Base-by-base conservation (phyloP, 1,140 invertebrate genomes). In the Stenopsyche tienmushanensis region DNA sequence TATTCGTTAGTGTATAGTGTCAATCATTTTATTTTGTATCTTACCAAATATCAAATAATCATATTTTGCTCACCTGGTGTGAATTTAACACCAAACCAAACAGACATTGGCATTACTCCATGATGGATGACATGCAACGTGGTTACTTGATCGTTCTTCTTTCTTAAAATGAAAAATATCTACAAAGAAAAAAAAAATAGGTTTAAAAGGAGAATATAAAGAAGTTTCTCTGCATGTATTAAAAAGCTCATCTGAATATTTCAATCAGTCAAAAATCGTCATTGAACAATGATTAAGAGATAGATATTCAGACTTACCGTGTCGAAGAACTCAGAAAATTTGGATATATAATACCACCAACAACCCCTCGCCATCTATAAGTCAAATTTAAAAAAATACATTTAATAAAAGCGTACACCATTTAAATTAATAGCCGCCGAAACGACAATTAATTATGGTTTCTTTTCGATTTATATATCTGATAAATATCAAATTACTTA, bases 81-180 rank as follows among this genome's bases (percentile, higher is more conserved):
- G 75, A 94, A 96, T 77, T 94, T 94, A 39, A 96, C 91, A 24
- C 93, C 94, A 75, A 93, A 91, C 93, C 93, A 97, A 25, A 94
- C 92, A 3, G 90, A 92, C 77, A 94, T 84, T 0, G 94, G 93
- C 93, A 97, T 96, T 57, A 91, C 84, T 34, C 92, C 92, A 73
- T 97, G 94, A 78, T 96, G 94, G 71, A 96, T 94, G 7, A 96
- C 92, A 74, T 96, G 94, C 8, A 96, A 82, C 0, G 88, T 91
- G 0, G 89, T 88, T 13, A 96, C 86, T 71, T 96, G 92, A 72
- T 89, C 83, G 71, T 90, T 88, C 72, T 96, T 94, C 75, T 93
- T 94, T 53, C 91, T 83, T 68, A 93, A 77, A 21, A 94, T 86
- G 73, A 94, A 93, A 80, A 93, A 93, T 71, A 93, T 77, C 84